Percentiles rank a stretch among this genome's conserved stretches.
Conservation (phyloP, 2,797 vertebrate species). For the Enteromius radiatus region DNA sequence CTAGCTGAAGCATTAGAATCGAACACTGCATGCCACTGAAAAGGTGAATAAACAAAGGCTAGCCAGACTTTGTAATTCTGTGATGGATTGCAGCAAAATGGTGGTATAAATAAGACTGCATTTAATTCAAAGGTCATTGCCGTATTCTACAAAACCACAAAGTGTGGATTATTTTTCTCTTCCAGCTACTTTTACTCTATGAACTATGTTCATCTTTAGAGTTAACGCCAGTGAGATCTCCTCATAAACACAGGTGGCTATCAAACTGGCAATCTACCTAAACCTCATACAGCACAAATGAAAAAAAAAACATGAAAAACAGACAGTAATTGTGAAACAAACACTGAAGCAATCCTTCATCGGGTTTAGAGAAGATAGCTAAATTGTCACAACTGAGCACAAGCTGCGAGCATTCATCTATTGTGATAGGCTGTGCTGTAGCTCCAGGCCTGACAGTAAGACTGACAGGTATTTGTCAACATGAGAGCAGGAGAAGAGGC, state of each 20-base stretch:
- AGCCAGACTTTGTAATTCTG: conserved; percentile 83
- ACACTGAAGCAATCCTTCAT: neutral
- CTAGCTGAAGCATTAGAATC: conserved; percentile 3
- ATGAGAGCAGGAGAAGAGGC: conserved; percentile 6
- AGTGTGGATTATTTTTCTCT: neutral
- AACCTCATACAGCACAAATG: neutral
- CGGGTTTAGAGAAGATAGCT: neutral
- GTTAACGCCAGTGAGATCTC: neutral
- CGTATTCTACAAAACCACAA: neutral
- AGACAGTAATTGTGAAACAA: conserved; percentile 15
- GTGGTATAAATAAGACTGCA: conserved; percentile 12
- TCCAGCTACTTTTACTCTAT: neutral
- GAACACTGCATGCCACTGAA: neutral
- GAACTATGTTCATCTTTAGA: conserved; percentile 13
- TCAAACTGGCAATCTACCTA: conserved; percentile 20
- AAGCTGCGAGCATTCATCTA: neutral
- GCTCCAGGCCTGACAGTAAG: conserved; percentile 12
- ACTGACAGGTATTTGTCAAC: neutral
- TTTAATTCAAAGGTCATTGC: conserved; percentile 13
- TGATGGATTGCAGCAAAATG: conserved; percentile 67
- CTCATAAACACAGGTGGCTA: conserved; percentile 9
- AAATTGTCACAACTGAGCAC: conserved; percentile 16
- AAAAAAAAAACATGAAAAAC: neutral
- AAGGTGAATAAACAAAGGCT: conserved; percentile 70
- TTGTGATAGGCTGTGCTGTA: neutral